Percentiles rank a stretch among this genome's conserved stretches.
These are phyloP conservation scores for Calephelis virginiensis DNA, from an alignment of 1,140 invertebrate species.

Conservation along the genomic window DNA sequence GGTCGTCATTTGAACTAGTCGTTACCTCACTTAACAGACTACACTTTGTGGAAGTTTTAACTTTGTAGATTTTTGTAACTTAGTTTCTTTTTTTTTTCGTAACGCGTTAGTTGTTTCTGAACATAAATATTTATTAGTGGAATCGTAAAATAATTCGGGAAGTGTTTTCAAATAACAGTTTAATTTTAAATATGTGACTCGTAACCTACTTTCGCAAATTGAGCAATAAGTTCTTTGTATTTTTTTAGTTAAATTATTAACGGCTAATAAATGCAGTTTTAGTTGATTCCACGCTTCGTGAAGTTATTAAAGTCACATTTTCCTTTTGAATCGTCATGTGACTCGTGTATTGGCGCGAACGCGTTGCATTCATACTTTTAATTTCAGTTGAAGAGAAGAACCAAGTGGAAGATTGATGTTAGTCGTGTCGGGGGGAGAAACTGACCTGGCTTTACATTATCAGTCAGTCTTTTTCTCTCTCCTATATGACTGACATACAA, in stretches of 20 bases:
- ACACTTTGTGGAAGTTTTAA: slow-evolving; percentile 50
- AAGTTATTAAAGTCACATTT: slow-evolving; percentile 40
- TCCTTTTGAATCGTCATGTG: slow-evolving; percentile 46
- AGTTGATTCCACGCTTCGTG: slow-evolving; percentile 6
- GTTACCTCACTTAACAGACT: slow-evolving; percentile 33
- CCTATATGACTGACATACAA: slow-evolving; percentile 66
- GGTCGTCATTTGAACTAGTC: slow-evolving; percentile 48
- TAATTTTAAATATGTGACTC: slow-evolving; percentile 42
- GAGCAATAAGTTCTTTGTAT: slow-evolving; percentile 46
- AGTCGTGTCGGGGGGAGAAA: slow-evolving; percentile 68
- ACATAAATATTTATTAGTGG: slow-evolving; percentile 16
- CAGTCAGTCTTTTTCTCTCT: slow-evolving; percentile 78
- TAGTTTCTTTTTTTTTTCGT: slow-evolving; percentile 3
- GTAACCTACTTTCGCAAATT: slow-evolving; percentile 62
- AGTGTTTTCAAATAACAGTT: slow-evolving; percentile 20
- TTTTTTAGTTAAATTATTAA: slow-evolving; percentile 35
- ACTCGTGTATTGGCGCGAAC: slow-evolving; percentile 40
- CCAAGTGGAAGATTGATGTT: slow-evolving; percentile 59
- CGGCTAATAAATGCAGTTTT: neutral
- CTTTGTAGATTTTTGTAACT: slow-evolving; percentile 27
- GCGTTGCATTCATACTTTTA: slow-evolving; percentile 35
- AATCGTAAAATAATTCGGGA: slow-evolving; percentile 15
- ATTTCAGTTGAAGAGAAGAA: slow-evolving; percentile 44
- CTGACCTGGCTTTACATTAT: slow-evolving; percentile 59
- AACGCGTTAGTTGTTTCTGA: slow-evolving; percentile 15